phyloP scores from a whole-genome alignment of 2,888 invertebrate genomes.

The Dusona sp. region DNA sequence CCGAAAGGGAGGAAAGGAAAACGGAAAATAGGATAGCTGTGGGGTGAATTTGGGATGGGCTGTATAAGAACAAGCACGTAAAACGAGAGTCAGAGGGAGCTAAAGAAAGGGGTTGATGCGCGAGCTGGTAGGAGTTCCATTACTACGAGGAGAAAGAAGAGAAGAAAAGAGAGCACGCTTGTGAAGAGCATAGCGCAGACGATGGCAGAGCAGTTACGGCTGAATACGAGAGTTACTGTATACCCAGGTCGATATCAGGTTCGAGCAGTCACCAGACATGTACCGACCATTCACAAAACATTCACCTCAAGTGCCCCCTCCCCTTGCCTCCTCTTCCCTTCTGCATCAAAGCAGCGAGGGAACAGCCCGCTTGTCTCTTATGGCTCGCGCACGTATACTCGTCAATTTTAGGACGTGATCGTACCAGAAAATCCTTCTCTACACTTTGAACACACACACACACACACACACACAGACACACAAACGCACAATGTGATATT shows the following conservation, averaged over 20 bases:
- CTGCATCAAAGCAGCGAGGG: slow-evolving; percentile 26
- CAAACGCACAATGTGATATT: background rate
- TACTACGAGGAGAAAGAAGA: slow-evolving; percentile 35
- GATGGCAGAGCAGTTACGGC: slow-evolving; percentile 34
- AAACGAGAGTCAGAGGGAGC: slow-evolving; percentile 7
- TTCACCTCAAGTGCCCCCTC: slow-evolving; percentile 84
- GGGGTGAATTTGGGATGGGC: slow-evolving; percentile 34
- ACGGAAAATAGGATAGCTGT: background rate
- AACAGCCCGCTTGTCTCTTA: background rate
- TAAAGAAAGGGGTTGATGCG: slow-evolving; percentile 34
- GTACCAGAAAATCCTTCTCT: slow-evolving; percentile 47
- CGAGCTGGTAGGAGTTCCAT: slow-evolving; percentile 13
- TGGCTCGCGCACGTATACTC: slow-evolving; percentile 17
- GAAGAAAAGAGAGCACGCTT: slow-evolving; percentile 43
- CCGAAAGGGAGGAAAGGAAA: slow-evolving; percentile 2
- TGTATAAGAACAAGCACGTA: background rate
- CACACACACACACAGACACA: background rate
- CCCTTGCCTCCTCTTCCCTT: slow-evolving; percentile 48
- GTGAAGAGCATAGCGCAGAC: slow-evolving; percentile 51
- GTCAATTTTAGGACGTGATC: slow-evolving; percentile 26
- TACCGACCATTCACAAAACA: slow-evolving; percentile 85
- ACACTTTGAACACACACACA: background rate
- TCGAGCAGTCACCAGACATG: slow-evolving; percentile 84
- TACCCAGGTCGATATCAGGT: slow-evolving; percentile 83
- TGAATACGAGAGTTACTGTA: slow-evolving; percentile 45